phyloP scores from a whole-genome alignment of 1,140 invertebrate genomes.

The Penaeus vannamei region DNA sequence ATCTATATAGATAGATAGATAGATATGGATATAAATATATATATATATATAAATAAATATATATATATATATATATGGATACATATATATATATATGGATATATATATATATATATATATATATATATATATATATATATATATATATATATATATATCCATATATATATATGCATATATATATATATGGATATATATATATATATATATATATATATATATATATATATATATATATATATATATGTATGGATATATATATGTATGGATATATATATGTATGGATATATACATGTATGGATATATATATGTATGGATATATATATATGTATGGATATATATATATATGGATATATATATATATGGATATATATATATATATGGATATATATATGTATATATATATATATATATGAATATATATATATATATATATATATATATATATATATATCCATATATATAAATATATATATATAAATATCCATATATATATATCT shows the following conservation, averaged over 20 bases:
- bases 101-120: not conserved
- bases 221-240: constrained; percentile 20
- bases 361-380: too few species aligned
- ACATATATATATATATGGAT: not conserved
- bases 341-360: too few species aligned
- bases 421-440: too few species aligned
- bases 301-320: too few species aligned
- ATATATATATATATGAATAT: too few species aligned
- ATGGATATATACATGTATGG: too few species aligned
- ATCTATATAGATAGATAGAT: not conserved
- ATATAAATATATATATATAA: too few species aligned
- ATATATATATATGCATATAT: not conserved
- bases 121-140: constrained; percentile 9
- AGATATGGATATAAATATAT: not conserved
- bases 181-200: constrained; percentile 35
- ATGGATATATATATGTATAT: too few species aligned
- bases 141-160: not conserved
- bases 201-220: constrained; percentile 39
- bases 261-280: not conserved
- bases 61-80: not conserved
- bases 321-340: too few species aligned
- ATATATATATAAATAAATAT: constrained; percentile 6
- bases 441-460: too few species aligned
- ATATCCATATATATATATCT: too few species aligned
- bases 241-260: constrained; percentile 5